A percentile compares a stretch with the other conserved stretches of the same genome.
phyloP scores from a whole-genome alignment of 2,113 vertebrate genomes.

The Cepphus grylle region DNA sequence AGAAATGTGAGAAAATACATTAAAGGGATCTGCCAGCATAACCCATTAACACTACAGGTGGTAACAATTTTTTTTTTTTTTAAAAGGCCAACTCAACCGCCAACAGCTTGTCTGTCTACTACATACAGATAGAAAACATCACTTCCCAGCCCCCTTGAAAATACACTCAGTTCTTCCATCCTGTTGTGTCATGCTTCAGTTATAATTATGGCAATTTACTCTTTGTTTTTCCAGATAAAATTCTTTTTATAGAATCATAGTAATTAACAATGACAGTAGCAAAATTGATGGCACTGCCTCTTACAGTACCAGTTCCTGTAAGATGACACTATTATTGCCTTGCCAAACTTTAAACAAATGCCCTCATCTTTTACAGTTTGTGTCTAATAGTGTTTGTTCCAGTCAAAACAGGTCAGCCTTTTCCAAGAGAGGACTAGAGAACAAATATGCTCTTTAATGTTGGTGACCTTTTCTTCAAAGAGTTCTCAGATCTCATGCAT shows the following conservation, averaged over 20 bases:
- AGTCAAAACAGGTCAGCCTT: slow-evolving; percentile 1
- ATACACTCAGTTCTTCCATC: neutral
- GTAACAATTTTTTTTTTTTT: neutral
- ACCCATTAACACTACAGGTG: slow-evolving; percentile 29
- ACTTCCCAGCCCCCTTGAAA: neutral
- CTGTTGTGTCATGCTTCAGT: slow-evolving; percentile 15
- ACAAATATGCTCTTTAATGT: neutral
- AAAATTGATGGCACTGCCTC: neutral
- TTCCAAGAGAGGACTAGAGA: neutral
- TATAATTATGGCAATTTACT: slow-evolving; percentile 7
- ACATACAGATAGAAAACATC: neutral
- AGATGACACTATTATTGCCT: neutral
- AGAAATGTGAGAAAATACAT: slow-evolving; percentile 15
- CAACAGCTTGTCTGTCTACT: slow-evolving; percentile 31
- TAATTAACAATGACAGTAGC: neutral
- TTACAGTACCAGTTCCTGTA: neutral
- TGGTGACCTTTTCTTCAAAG: slow-evolving; percentile 17
- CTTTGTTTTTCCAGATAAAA: slow-evolving; percentile 28
- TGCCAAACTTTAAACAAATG: neutral
- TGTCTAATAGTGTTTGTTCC: neutral
- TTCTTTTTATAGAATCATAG: neutral
- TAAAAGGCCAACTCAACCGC: slow-evolving; percentile 6
- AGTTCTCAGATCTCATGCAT: neutral
- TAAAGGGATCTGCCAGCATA: neutral
- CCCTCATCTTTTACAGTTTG: neutral